Conservation (phyloP, 2,797 vertebrate genomes). For the Sebastes itinus region DNA sequence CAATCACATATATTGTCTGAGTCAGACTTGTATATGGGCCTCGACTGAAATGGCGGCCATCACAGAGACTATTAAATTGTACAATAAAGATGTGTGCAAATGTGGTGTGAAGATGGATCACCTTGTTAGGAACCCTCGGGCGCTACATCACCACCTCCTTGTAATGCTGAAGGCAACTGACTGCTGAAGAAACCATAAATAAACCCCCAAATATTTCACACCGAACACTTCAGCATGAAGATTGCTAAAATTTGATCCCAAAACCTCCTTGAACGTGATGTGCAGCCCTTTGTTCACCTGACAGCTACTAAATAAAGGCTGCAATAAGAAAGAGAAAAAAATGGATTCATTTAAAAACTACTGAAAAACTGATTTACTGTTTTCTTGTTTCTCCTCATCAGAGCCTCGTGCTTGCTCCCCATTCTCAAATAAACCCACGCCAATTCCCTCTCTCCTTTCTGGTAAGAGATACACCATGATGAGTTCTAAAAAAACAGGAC, state of each 20-base stretch:
- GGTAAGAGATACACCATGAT: not conserved
- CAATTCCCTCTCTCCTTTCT: not conserved
- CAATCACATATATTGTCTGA: conserved; percentile 2
- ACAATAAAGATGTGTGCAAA: conserved; percentile 5
- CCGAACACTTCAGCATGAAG: not conserved
- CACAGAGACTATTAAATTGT: not conserved
- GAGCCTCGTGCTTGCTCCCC: not conserved
- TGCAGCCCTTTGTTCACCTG: not conserved
- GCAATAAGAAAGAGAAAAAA: not conserved
- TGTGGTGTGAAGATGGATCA: conserved; percentile 5
- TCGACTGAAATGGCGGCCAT: not conserved
- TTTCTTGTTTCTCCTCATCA: not conserved
- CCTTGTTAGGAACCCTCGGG: not conserved
- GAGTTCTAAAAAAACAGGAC: not conserved
- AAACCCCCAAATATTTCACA: conserved; percentile 5
- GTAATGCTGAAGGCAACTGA: not conserved
- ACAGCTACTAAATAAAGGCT: conserved; percentile 2
- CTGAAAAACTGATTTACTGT: not conserved
- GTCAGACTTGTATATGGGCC: not conserved
- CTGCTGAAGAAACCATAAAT: conserved; percentile 3
- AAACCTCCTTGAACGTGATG: not conserved
- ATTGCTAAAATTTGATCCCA: not conserved
- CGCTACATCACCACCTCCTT: not conserved
- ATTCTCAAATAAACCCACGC: not conserved
- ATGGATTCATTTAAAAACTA: not conserved